Evolutionary conservation across 2,888 invertebrate species (phyloP).

Genomic region (Omphaloscelis lunosa): DNA sequence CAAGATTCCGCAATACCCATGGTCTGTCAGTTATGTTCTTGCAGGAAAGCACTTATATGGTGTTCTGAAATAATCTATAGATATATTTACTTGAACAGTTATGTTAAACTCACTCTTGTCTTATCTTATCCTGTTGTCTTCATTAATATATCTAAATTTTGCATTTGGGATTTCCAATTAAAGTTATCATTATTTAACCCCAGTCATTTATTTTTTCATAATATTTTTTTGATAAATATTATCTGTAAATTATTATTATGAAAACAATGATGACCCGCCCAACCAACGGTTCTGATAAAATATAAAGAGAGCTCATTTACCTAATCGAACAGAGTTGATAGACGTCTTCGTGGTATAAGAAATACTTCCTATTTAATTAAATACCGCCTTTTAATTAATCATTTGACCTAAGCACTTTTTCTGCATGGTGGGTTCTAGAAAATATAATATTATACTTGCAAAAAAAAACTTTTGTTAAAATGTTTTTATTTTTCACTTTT

Average conservation of each 20-base stretch:
- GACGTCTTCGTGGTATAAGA: not conserved
- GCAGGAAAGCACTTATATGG: not conserved
- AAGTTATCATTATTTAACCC: not conserved
- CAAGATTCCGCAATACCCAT: not conserved
- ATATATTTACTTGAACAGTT: not conserved
- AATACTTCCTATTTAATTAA: not conserved
- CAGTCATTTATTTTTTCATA: not conserved
- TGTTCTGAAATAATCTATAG: not conserved
- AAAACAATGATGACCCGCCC: not conserved
- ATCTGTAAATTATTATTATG: not conserved
- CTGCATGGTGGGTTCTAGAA: too few relatives aligned
- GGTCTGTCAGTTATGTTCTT: not conserved
- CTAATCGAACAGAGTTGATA: not conserved
- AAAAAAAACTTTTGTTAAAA: too few relatives aligned
- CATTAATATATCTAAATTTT: too few relatives aligned
- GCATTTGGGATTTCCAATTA: not conserved
- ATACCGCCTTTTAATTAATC: not conserved
- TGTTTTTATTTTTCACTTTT: too few relatives aligned
- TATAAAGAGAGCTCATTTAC: not conserved
- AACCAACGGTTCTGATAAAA: constrained; percentile 4
- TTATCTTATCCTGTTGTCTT: not conserved
- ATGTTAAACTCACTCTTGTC: not conserved
- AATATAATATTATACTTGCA: too few relatives aligned
- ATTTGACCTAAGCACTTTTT: too few relatives aligned
- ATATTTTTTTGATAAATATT: not conserved